Base-by-base conservation (phyloP, 2,797 vertebrate species). In the Acomys russatus region DNA sequence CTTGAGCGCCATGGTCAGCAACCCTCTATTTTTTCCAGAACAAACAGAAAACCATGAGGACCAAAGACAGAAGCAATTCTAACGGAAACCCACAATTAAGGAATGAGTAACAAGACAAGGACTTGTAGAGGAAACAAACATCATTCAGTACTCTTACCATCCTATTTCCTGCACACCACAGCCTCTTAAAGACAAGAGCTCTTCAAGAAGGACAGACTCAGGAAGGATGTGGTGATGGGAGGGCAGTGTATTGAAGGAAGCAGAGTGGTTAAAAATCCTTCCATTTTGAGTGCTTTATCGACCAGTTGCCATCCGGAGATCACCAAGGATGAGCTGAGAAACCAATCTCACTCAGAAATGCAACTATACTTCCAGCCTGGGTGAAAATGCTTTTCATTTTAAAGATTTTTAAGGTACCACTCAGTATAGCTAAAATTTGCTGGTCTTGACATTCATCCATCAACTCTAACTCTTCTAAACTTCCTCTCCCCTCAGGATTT, bases 271-370 rank as follows among this genome's bases (percentile, higher is more conserved):
- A 93, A 93, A 97, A 90, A 38, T 49, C 66, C 68, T 95, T 76
- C 44, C 84, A 90, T 56, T 78, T 94, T 97, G 97, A 97, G 95
- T 96, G 93, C 90, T 97, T 95, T 96, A 97, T 94, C 20, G 88
- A 97, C 59, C 92, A 95, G 79, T 38, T 22, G 71, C 80, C 93
- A 59, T 74, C 93, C 9, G 1, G 76, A 95, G 74, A 38, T 96
- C 96, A 97, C 96, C 76, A 97, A 92, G 33, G 30, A 92, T 96
- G 85, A 96, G 64, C 95, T 86, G 51, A 94, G 44, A 94, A 96
- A 88, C 70, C 15, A 89, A 68, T 86, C 70, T 94, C 74, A 61
- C 64, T 94, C 49, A 94, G 54, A 96, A 94, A 83, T 94, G 56
- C 15, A 87, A 28, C 70, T 90, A 12, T 79, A 93, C 90, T 95